Percentiles rank a stretch among this genome's conserved stretches.
These are phyloP conservation scores for Macrostomum lignano DNA, from an alignment of 1,140 invertebrate species.

Conservation along the genomic window DNA sequence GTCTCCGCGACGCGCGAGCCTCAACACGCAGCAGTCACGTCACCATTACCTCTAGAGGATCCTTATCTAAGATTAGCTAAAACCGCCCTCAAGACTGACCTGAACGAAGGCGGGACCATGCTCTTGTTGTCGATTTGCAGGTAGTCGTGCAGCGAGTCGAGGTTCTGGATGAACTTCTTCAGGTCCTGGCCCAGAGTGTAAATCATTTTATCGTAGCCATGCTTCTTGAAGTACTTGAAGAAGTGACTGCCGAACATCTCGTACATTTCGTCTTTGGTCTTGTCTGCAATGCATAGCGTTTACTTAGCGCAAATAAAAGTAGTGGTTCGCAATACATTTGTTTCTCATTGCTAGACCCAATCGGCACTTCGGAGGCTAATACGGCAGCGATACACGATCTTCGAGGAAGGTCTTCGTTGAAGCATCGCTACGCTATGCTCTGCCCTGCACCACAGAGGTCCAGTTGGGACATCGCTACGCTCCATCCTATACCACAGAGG, in stretches of 20 bases:
- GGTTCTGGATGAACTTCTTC: constrained; percentile 19
- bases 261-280: constrained; percentile 12
- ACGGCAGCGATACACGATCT: not conserved
- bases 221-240: constrained; percentile 15
- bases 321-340: not conserved
- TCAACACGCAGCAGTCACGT: no score
- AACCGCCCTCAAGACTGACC: constrained; percentile 10
- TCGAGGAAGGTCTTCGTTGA: not conserved
- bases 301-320: not conserved
- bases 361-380: not conserved
- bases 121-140: constrained; percentile 17
- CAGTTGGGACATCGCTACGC: not conserved
- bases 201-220: constrained; percentile 24
- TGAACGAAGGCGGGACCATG: constrained; percentile 20
- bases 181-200: constrained; percentile 18
- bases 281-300: constrained; percentile 10
- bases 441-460: not conserved
- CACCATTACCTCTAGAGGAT: no score
- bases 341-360: not conserved
- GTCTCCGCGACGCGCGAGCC: no score
- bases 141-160: constrained; percentile 21
- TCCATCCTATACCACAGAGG: no score
- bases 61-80: not conserved
- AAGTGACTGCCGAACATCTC: constrained; percentile 25
- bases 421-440: not conserved